Evolutionary conservation across 2,113 vertebrate genomes (phyloP), one percentile per base, ranked within the genome.

Genomic region (Pseudorhombus dupliciocellatus): DNA sequence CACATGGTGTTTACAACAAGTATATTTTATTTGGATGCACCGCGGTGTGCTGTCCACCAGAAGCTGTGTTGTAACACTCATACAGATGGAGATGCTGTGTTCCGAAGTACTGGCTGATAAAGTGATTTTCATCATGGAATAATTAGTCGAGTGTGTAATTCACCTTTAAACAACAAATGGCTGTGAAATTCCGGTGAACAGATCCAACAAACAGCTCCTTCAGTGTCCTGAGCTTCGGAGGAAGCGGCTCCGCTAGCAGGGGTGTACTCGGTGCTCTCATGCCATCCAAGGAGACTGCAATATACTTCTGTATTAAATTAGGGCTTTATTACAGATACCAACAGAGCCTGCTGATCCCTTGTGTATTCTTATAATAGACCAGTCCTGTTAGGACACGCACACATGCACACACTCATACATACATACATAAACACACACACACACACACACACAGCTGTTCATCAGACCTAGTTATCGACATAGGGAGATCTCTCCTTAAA

Each of bases 401-500:
- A 20, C 46, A 70, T 26, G 21, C 25, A 28, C 26, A 61, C 50
- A 52, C 57, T 9, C 8, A 34, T 31, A 7, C 6, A 37, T 24
- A 37, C 46, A 66, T 22, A 20, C 46, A 65, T n/a, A 28, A 20
- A 25, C 31, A 65, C 51, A 54, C 64, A 53, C 30, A 37, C 51
- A 54, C 70, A 53, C 42, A 37, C 46, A 70, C 31, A 16, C 46
- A 70, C 22, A 28, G 53, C 25, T 18, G 54, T 79, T 84, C 84
- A 83, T 87, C 85, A 81, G 80, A 83, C 86, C 73, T 73, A 72
- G 83, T 85, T 87, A 91, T 90, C 74, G 83, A 89, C 86, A 83
- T 79, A 58, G 76, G 74, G 74, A 85, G 88, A 90, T 89, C 83
- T 91, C 62, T 90, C 92, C 91, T 88, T 93, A 92, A 91, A 93